phyloP scores from a whole-genome alignment of 1,140 invertebrate genomes.

The Drosophila paulistorum region DNA sequence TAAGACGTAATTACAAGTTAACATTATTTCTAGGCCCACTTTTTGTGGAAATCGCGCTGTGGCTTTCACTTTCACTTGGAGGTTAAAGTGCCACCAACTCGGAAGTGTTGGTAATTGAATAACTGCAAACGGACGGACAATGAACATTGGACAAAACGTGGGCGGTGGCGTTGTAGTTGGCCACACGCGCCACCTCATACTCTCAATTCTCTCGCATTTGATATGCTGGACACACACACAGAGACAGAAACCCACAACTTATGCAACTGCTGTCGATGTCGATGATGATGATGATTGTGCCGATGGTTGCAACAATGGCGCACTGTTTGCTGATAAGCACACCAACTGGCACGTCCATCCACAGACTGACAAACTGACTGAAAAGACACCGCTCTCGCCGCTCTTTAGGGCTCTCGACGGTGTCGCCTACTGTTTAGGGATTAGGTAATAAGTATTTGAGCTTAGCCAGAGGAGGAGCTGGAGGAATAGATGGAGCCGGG shows the following conservation, averaged over 20 bases:
- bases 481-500: slow-evolving; percentile 37
- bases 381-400: slow-evolving; percentile 9
- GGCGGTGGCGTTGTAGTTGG: slow-evolving; percentile 25
- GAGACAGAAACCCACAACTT: slow-evolving; percentile 35
- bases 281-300: background rate
- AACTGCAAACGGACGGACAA: slow-evolving; percentile 24
- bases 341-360: slow-evolving; percentile 1
- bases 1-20: too few relatives aligned
- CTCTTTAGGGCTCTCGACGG: slow-evolving; percentile 16
- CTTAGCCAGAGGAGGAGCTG: slow-evolving; percentile 3
- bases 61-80: slow-evolving; percentile 62
- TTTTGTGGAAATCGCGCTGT: slow-evolving; percentile 47
- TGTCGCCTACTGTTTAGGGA: slow-evolving; percentile 21
- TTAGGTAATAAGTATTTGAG: slow-evolving; percentile 54
- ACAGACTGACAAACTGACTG: background rate
- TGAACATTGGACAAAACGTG: slow-evolving; percentile 36
- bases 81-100: slow-evolving; percentile 64
- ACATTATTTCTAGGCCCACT: too few relatives aligned
- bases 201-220: slow-evolving; percentile 59
- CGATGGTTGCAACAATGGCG: slow-evolving; percentile 21
- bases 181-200: slow-evolving; percentile 33
- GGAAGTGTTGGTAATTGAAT: slow-evolving; percentile 73
- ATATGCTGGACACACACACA: slow-evolving; percentile 56
- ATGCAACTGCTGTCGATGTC: slow-evolving; percentile 46
- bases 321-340: slow-evolving; percentile 16